Conservation (phyloP, 2,797 vertebrate genomes). For the Melanotaenia pygmaea region DNA sequence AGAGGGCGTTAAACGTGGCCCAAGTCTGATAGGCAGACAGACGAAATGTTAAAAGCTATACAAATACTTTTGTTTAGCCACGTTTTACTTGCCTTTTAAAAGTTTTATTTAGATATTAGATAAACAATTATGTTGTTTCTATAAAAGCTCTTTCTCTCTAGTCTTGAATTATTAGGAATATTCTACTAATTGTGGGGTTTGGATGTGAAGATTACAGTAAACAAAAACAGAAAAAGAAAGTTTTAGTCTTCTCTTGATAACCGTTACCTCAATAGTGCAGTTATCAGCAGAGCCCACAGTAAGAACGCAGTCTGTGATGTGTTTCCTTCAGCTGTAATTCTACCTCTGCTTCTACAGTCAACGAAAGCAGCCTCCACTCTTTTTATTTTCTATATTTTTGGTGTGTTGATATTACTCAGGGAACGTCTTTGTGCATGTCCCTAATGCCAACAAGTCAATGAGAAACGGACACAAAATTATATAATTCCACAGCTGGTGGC, state of each 20-base stretch:
- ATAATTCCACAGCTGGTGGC: not conserved
- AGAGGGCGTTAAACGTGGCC: constrained; percentile 13
- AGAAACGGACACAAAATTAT: constrained; percentile 15
- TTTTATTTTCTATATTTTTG: constrained; percentile 7
- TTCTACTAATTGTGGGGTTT: not conserved
- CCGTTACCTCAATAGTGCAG: not conserved
- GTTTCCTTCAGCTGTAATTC: constrained; percentile 47
- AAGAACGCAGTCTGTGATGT: constrained; percentile 7
- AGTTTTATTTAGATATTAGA: constrained; percentile 6
- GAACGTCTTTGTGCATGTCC: not conserved
- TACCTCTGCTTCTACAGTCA: constrained; percentile 34
- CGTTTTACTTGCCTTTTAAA: not conserved
- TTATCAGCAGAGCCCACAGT: not conserved
- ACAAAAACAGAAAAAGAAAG: not conserved
- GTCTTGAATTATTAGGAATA: not conserved
- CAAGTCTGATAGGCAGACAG: not conserved
- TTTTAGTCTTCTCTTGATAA: not conserved
- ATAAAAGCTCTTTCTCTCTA: not conserved
- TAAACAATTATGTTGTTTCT: not conserved
- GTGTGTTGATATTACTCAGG: not conserved
- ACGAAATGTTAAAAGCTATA: constrained; percentile 6
- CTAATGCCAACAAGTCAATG: constrained; percentile 1
- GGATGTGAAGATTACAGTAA: not conserved
- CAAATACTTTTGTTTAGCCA: constrained; percentile 19
- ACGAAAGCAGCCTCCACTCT: constrained; percentile 9